Conservation (phyloP, 37 sponge, comb jelly and placozoan genomes). For the Cladorhizidae sp. region DNA sequence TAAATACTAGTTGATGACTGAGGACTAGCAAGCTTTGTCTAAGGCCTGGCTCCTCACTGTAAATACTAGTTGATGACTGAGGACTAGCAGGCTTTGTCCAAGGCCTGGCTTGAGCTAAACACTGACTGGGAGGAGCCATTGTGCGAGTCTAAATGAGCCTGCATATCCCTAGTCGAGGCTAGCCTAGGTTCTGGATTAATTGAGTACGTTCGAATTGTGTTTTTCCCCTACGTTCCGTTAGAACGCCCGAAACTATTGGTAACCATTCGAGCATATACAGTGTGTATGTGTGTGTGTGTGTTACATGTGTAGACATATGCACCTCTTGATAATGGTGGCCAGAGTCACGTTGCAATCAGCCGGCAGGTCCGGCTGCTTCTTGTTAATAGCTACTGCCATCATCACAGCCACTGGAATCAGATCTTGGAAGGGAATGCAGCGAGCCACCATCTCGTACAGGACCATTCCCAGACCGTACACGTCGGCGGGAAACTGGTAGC, state of each 20-base stretch:
- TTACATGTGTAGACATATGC: background rate
- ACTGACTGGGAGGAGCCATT: no score
- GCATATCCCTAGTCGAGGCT: background rate
- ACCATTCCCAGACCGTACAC: constrained; percentile 90
- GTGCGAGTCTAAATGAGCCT: background rate
- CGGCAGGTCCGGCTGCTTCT: constrained; percentile 56
- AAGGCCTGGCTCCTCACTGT: no score
- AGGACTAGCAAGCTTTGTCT: no score
- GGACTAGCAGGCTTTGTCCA: no score
- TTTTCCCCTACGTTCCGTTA: no score
- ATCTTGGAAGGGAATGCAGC: constrained; percentile 65
- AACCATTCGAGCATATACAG: background rate
- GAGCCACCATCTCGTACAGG: constrained; percentile 75
- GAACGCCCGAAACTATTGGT: no score
- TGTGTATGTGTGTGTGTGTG: no score
- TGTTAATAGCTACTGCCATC: constrained; percentile 78
- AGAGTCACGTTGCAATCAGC: constrained; percentile 4
- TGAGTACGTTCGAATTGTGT: no score
- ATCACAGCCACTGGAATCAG: constrained; percentile 81
- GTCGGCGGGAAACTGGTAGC: constrained; percentile 84
- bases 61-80: no score
- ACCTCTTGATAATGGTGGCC: constrained; percentile 43
- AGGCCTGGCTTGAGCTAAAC: no score
- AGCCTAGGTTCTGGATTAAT: background rate
- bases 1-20: no score